These are phyloP conservation scores for Albula glossodonta DNA, from an alignment of 2,113 vertebrate species.

Conservation along the genomic window DNA sequence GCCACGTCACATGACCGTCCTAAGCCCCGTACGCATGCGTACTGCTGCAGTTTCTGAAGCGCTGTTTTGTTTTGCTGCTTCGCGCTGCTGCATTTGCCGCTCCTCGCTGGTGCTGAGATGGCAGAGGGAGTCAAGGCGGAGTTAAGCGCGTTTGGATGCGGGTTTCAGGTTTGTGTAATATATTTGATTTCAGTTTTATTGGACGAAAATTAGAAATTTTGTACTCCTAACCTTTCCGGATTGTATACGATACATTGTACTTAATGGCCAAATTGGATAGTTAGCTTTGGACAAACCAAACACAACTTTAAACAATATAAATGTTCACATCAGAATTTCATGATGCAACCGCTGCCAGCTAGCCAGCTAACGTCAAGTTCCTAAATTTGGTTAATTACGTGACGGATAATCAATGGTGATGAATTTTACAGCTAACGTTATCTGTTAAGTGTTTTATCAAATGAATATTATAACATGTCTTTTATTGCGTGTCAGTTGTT, in stretches of 20 bases:
- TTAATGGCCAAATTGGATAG: neutral
- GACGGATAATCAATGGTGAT: too few relatives aligned
- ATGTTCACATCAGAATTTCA: neutral
- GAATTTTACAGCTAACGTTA: neutral
- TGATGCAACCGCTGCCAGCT: neutral
- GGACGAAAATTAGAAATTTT: neutral
- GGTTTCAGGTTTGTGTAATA: constrained; percentile 44
- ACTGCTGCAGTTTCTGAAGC: neutral
- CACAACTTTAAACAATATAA: neutral
- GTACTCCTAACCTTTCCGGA: neutral
- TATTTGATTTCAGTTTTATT: neutral
- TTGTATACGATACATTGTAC: too few relatives aligned
- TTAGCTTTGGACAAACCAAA: neutral
- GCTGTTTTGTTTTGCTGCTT: neutral
- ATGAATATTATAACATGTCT: neutral
- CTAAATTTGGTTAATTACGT: too few relatives aligned
- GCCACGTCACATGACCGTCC: neutral
- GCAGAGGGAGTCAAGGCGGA: constrained; percentile 44
- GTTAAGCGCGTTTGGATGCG: constrained; percentile 35
- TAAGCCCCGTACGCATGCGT: neutral
- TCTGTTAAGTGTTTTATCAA: too few relatives aligned
- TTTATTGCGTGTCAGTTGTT: neutral
- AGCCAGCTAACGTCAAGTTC: neutral
- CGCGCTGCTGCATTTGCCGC: neutral
- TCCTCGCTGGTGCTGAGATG: constrained; percentile 32